phyloP scores from a whole-genome alignment of 2,797 vertebrate species.

The Decapterus maruadsi region DNA sequence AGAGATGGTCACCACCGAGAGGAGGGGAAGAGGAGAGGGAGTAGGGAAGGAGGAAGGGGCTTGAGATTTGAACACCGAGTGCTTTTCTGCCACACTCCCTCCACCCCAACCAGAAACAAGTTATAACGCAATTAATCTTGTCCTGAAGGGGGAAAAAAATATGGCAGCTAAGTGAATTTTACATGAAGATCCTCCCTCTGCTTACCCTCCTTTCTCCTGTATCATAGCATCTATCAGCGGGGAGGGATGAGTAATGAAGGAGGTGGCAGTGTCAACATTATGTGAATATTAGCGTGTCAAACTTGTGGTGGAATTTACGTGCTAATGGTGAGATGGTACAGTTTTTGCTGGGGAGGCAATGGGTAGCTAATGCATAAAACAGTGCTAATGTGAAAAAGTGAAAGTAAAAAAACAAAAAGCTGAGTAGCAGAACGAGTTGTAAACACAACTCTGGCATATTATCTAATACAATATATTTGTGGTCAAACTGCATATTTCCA shows the following conservation, averaged over 20 bases:
- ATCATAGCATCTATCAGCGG: slow-evolving; percentile 73
- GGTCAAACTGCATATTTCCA: background rate
- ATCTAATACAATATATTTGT: background rate
- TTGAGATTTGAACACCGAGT: slow-evolving; percentile 46
- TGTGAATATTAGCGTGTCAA: slow-evolving; percentile 43
- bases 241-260: slow-evolving; percentile 42
- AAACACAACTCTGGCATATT: background rate
- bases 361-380: background rate
- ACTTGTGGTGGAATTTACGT: slow-evolving; percentile 1
- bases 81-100: slow-evolving; percentile 75
- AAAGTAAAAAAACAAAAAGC: no score
- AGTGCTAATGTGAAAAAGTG: background rate
- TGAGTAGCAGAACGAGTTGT: background rate
- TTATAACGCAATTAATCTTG: slow-evolving; percentile 90
- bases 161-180: slow-evolving; percentile 91
- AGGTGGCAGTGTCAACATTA: slow-evolving; percentile 61
- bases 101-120: slow-evolving; percentile 80
- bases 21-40: slow-evolving; percentile 64
- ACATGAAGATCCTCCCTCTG: slow-evolving; percentile 87
- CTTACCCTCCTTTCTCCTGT: slow-evolving; percentile 69
- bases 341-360: background rate
- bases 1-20: slow-evolving; percentile 80
- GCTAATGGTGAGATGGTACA: slow-evolving; percentile 9
- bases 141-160: slow-evolving; percentile 80
- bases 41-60: slow-evolving; percentile 52